phyloP scores from a whole-genome alignment of 2,113 vertebrate species.

The Gambusia affinis region DNA sequence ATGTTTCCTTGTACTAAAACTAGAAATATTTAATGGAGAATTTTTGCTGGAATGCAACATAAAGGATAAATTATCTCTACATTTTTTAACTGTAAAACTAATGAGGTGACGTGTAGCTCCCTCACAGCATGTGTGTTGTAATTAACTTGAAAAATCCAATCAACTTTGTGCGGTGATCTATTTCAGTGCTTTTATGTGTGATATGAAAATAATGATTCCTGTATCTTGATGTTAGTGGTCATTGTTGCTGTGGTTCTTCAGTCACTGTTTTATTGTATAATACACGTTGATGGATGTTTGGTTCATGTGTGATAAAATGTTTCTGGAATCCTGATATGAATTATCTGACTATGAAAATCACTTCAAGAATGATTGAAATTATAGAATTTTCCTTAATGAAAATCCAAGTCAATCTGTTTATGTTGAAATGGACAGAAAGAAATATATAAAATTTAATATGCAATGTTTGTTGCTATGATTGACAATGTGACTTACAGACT shows the following conservation, averaged over 20 bases:
- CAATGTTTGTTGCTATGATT: not conserved
- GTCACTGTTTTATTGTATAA: not conserved
- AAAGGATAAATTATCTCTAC: not conserved
- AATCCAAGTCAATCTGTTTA: not conserved
- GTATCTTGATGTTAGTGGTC: not conserved
- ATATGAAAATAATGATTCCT: not conserved
- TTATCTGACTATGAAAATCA: not conserved
- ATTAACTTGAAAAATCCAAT: not conserved
- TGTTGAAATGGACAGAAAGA: not conserved
- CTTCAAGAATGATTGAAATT: not conserved
- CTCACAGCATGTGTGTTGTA: not conserved
- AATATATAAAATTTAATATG: not conserved
- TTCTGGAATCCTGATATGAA: not conserved
- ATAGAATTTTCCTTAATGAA: not conserved
- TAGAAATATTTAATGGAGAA: no score
- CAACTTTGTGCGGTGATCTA: not conserved
- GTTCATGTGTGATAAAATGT: not conserved
- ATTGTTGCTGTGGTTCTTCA: not conserved
- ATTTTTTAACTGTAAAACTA: not conserved
- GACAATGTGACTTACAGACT: not conserved
- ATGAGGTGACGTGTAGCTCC: not conserved
- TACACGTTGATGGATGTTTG: not conserved
- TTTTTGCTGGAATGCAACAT: not conserved
- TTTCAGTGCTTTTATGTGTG: not conserved
- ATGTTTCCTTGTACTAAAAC: constrained; percentile 62